phyloP scores from a whole-genome alignment of 2,888 invertebrate genomes.

The Tiliacea citrago region DNA sequence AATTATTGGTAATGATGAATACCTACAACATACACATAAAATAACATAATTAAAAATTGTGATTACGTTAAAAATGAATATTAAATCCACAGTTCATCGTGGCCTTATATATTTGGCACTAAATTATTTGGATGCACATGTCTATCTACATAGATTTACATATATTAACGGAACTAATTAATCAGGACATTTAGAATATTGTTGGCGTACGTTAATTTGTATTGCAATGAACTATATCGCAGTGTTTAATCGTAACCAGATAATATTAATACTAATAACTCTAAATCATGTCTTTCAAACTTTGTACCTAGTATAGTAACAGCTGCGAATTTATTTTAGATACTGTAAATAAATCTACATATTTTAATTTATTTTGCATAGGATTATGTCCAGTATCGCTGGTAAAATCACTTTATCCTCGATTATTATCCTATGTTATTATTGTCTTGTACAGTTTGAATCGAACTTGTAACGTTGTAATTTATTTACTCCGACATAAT shows the following conservation, averaged over 20 bases:
- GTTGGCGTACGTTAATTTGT: slow-evolving; percentile 68
- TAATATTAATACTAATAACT: slow-evolving; percentile 66
- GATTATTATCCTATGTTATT: slow-evolving; percentile 63
- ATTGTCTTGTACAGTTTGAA: slow-evolving; percentile 63
- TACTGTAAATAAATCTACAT: slow-evolving; percentile 53
- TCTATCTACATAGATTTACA: slow-evolving; percentile 82
- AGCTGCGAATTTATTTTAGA: slow-evolving; percentile 43
- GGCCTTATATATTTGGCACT: slow-evolving; percentile 88
- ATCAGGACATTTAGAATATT: slow-evolving; percentile 76
- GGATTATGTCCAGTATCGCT: slow-evolving; percentile 50
- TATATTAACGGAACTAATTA: slow-evolving; percentile 76
- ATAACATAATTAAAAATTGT: slow-evolving; percentile 79
- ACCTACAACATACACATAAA: slow-evolving; percentile 71
- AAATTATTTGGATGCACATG: slow-evolving; percentile 88
- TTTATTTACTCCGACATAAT: slow-evolving; percentile 21
- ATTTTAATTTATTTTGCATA: slow-evolving; percentile 23
- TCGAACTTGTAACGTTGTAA: slow-evolving; percentile 37
- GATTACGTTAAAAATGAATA: slow-evolving; percentile 80
- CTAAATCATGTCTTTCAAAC: slow-evolving; percentile 48
- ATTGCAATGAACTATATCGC: slow-evolving; percentile 67
- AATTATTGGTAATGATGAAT: slow-evolving; percentile 63
- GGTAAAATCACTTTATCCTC: slow-evolving; percentile 49
- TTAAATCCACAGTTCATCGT: slow-evolving; percentile 74
- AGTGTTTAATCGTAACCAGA: slow-evolving; percentile 67
- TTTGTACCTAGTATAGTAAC: slow-evolving; percentile 53